Base-by-base conservation (phyloP, 2,888 invertebrate species). In the Cosmia pyralina region DNA sequence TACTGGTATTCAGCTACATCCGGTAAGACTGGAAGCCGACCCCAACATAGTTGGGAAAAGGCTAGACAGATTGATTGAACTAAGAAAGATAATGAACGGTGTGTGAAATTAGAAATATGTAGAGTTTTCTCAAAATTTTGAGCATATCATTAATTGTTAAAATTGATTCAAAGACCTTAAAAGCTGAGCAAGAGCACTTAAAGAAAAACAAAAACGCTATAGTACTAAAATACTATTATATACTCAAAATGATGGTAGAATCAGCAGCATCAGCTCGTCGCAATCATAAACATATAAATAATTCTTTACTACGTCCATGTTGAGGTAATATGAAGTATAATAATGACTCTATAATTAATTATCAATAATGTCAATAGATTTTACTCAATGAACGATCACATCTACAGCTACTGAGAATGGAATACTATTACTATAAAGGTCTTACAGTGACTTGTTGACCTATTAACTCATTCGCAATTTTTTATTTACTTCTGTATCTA, bases 41-140 rank as follows among this genome's bases (percentile, higher is more conserved):
- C 28, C 28, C 28, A 28, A 28, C 28, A 28, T 28, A 28, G 28
- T 28, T 28, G 28, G 28, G 28, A 28, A 28, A 28, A 28, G n/a
- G n/a, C n/a, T n/a, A 28, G 28, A 28, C 28, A 28, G 28, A 75
- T 77, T 65, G 78, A 76, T 84, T 28, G 28, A 84, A 67, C 53
- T 53, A n/a, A 41, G 67, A 60, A 34, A 53, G 48, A 71, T 82
- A 74, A 44, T 66, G 60, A 82, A 19, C 17, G 15, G 44, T 34
- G 22, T 48, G 34, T 64, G 15, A 53, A 63, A 70, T 58, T 64
- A 10, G 41, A 53, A 53, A 50, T 44, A 44, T 50, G 38, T n/a
- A 57, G 0, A 38, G 28, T 55, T 17, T 28, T 55, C 17, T 55
- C 15, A 55, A 15, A 28, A 17, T 8, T 7, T 8, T 1, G 38